Evolutionary conservation across 2,797 vertebrate genomes (phyloP).

Genomic region (Brotula barbata): DNA sequence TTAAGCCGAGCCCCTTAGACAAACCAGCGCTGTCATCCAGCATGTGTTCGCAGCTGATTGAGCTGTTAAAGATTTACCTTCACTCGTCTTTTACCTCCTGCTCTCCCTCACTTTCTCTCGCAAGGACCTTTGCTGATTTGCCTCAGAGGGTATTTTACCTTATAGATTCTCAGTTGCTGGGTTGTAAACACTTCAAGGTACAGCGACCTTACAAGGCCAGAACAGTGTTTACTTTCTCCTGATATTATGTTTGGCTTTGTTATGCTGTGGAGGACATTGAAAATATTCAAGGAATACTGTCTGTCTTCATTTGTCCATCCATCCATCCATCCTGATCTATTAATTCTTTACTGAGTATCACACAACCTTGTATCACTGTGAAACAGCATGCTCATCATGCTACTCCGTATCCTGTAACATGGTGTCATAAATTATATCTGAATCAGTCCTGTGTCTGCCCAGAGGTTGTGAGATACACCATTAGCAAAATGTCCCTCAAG

Average conservation of each 20-base stretch:
- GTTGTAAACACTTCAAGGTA: slow-evolving; percentile 55
- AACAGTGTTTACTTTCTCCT: slow-evolving; percentile 27
- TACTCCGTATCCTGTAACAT: slow-evolving; percentile 49
- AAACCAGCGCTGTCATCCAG: slow-evolving; percentile 93
- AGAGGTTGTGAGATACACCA: slow-evolving; percentile 72
- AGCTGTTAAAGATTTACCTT: slow-evolving; percentile 86
- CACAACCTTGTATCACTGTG: background rate
- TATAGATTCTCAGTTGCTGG: slow-evolving; percentile 28
- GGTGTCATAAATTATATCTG: slow-evolving; percentile 63
- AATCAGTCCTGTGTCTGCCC: slow-evolving; percentile 71
- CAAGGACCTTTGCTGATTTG: slow-evolving; percentile 18
- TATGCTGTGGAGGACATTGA: slow-evolving; percentile 9
- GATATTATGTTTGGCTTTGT: slow-evolving; percentile 26
- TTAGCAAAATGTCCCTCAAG: slow-evolving; percentile 73
- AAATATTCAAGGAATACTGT: slow-evolving; percentile 6
- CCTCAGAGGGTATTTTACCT: slow-evolving; percentile 58
- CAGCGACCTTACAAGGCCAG: slow-evolving; percentile 50
- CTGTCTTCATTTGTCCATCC: slow-evolving; percentile 33
- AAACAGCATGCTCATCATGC: slow-evolving; percentile 48
- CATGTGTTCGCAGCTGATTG: slow-evolving; percentile 91
- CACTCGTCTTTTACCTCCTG: slow-evolving; percentile 56
- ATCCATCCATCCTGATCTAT: slow-evolving; percentile 48
- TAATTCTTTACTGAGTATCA: background rate
- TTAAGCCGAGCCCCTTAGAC: slow-evolving; percentile 97
- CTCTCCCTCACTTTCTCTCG: slow-evolving; percentile 16